These are phyloP conservation scores for Myotis myotis DNA, from an alignment of 2,797 vertebrate genomes.

Conservation along the genomic window DNA sequence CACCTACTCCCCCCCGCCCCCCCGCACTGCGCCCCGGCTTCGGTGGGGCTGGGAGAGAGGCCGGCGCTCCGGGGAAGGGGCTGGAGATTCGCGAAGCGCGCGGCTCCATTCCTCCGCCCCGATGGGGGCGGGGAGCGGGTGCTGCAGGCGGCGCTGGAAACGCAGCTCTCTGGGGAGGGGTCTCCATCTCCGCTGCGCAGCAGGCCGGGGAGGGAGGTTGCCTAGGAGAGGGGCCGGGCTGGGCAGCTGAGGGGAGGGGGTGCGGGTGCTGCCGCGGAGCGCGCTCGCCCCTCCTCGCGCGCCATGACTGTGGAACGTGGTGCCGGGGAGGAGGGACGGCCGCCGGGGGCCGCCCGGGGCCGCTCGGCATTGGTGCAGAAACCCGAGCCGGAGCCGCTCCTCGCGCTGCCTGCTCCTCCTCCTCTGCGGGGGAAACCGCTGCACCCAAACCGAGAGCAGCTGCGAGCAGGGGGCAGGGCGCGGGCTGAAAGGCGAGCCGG, in stretches of 20 bases:
- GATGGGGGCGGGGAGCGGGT: conserved; percentile 68
- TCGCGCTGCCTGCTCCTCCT: conserved; percentile 69
- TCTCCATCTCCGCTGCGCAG: conserved; percentile 11
- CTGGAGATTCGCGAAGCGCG: conserved; percentile 53
- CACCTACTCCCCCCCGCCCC: not conserved
- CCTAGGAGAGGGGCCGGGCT: conserved; percentile 62
- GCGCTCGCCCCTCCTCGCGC: conserved; percentile 63
- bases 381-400: conserved; percentile 70
- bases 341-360: conserved; percentile 72
- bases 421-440: conserved; percentile 77
- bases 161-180: conserved; percentile 70
- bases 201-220: conserved; percentile 61
- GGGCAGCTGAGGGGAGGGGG: conserved; percentile 44
- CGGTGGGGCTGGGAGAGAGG: not conserved
- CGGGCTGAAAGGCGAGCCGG: conserved; percentile 43
- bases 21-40: not conserved
- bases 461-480: conserved; percentile 75
- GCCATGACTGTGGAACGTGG: conserved; percentile 82
- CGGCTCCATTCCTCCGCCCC: conserved; percentile 66
- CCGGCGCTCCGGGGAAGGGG: conserved; percentile 52
- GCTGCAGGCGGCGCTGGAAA: conserved; percentile 31
- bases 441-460: conserved; percentile 75
- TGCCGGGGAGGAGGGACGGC: conserved; percentile 70
- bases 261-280: conserved; percentile 48
- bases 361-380: conserved; percentile 76